Evolutionary conservation across 2,888 invertebrate genomes (phyloP), one percentile per base, ranked within the genome.

Genomic region (Cancer borealis): DNA sequence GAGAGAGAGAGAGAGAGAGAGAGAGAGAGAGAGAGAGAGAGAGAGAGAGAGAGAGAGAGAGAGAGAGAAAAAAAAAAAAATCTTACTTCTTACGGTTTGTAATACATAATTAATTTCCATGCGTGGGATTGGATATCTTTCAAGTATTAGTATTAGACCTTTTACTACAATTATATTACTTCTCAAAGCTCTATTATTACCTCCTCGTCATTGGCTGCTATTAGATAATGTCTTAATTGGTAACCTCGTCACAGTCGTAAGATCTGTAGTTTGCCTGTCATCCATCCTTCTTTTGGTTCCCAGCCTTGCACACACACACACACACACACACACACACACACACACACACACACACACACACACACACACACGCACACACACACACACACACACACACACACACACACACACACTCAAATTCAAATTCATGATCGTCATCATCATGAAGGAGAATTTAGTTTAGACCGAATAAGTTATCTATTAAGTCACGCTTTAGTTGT

Each of bases 41-140:
- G 88, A 88, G 88, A 88, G 88, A 88, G 88, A 88, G 88, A 88
- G 88, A 88, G 88, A 88, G 88, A 88, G 88, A 88, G 88, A 88
- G 88, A 88, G 88, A 88, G 88, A 88, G 45, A 88, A 17, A 84
- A 6, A 84, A 6, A 21, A 30, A 21, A 39, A 39, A 39, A 39
- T 1, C n/a, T n/a, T n/a, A 39, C 39, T 39, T 39, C 39, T 39
- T 39, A 2, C 39, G 39, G 39, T 39, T 39, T 39, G 8, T 54
- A 54, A 73, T 73, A 26, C 73, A 73, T 3, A 73, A 3, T 73
- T 5, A 73, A 26, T 73, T 73, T 73, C n/a, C 21, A 73, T 73
- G 10, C 26, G 26, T 21, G 73, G 26, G 26, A 73, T 26, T 73
- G 26, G n/a, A 10, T 73, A 8, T 73, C 26, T 73, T 26, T 3